A percentile compares a stretch with the other conserved stretches of the same genome.
Evolutionary conservation across 2,797 vertebrate genomes (phyloP).

Genomic region (Phoeniculus purpureus): DNA sequence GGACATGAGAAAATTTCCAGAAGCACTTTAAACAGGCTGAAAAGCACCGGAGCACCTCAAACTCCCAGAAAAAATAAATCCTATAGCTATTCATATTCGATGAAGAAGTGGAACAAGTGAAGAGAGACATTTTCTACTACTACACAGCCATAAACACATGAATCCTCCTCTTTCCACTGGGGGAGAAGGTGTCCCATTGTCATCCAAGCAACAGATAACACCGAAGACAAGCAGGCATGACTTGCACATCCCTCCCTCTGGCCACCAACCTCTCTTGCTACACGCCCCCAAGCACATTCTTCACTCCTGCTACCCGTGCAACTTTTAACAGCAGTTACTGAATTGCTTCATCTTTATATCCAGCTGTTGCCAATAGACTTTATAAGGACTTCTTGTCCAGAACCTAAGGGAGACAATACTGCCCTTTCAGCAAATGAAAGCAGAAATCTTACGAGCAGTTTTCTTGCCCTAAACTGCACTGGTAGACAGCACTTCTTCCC

Average conservation of each 20-base stretch:
- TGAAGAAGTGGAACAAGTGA: neutral
- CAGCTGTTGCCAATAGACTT: neutral
- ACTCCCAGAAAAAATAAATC: neutral
- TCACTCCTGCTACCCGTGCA: neutral
- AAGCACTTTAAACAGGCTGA: neutral
- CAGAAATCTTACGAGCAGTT: neutral
- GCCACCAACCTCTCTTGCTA: neutral
- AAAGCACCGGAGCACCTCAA: neutral
- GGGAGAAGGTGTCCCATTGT: neutral
- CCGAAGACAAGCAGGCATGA: neutral
- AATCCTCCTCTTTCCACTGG: neutral
- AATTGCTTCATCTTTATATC: neutral
- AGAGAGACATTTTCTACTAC: neutral
- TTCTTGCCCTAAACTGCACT: neutral
- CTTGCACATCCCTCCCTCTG: neutral
- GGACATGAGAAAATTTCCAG: neutral
- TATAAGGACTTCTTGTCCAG: neutral
- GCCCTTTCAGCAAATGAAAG: neutral
- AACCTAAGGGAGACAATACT: neutral
- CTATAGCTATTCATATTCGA: neutral
- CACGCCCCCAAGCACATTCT: neutral
- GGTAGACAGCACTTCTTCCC: conserved; percentile 13
- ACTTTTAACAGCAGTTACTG: neutral
- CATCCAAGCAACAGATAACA: neutral
- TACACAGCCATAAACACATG: neutral